These are phyloP conservation scores for Intellagama lesueurii DNA, from an alignment of 2,797 vertebrate genomes.

Conservation along the genomic window DNA sequence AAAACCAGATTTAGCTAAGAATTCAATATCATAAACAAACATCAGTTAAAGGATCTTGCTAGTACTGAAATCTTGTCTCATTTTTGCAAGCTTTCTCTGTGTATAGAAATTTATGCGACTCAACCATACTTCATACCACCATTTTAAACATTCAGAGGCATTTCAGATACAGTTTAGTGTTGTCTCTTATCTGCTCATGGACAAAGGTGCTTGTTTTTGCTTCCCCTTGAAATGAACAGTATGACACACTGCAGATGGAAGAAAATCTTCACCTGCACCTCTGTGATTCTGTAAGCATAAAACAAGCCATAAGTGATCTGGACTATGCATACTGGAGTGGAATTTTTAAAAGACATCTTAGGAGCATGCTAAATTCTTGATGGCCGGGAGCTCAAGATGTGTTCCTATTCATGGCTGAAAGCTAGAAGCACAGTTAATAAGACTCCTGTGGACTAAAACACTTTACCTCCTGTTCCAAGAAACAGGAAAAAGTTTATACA, in stretches of 20 bases:
- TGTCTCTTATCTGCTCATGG: neutral
- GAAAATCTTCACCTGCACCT: neutral
- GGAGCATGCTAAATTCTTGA: neutral
- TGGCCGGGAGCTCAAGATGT: conserved; percentile 15
- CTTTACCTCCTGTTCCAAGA: neutral
- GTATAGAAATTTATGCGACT: neutral
- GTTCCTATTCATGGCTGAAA: neutral
- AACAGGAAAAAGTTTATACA: neutral
- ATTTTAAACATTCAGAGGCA: neutral
- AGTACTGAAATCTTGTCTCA: too few relatives aligned
- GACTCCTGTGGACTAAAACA: neutral
- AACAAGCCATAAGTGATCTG: conserved; percentile 32
- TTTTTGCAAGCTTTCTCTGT: neutral
- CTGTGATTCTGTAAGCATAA: conserved; percentile 25
- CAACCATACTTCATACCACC: neutral
- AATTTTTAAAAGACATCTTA: conserved; percentile 22
- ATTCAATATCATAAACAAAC: too few relatives aligned
- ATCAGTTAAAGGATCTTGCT: too few relatives aligned
- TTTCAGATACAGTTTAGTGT: neutral
- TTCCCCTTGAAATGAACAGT: neutral
- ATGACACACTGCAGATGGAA: neutral
- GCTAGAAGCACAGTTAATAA: neutral
- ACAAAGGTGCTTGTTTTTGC: neutral
- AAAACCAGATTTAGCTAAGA: too few relatives aligned
- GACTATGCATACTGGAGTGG: neutral